Conservation (phyloP, 2,113 vertebrate genomes). For the Catharus minimus region DNA sequence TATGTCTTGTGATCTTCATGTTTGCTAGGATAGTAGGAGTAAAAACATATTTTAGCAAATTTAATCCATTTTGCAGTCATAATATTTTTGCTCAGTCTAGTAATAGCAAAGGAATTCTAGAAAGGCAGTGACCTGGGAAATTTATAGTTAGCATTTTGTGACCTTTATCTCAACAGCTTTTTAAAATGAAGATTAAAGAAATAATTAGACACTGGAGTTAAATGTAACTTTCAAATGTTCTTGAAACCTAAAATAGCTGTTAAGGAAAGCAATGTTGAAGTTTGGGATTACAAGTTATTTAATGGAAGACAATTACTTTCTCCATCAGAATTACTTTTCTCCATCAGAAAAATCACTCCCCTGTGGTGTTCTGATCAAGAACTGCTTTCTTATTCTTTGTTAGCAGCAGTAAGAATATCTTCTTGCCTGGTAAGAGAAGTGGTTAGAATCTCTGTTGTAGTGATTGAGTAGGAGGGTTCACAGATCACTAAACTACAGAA, state of each 20-base stretch:
- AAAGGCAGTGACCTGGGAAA: slow-evolving; percentile 22
- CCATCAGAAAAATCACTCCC: slow-evolving; percentile 4
- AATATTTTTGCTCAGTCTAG: background rate
- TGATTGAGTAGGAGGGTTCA: background rate
- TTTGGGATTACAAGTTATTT: slow-evolving; percentile 19
- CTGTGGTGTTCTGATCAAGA: background rate
- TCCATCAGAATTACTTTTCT: slow-evolving; percentile 1
- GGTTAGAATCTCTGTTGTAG: background rate
- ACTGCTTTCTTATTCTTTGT: background rate
- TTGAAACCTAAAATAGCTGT: slow-evolving; percentile 31
- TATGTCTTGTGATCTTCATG: background rate
- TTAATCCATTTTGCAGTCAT: background rate
- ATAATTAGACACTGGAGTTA: slow-evolving; percentile 29
- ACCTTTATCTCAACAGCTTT: slow-evolving; percentile 28
- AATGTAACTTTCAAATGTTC: slow-evolving; percentile 37
- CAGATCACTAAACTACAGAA: background rate
- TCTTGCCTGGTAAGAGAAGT: background rate
- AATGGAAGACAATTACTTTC: slow-evolving; percentile 32
- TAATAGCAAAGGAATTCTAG: background rate
- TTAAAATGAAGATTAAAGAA: slow-evolving; percentile 26
- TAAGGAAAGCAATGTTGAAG: slow-evolving; percentile 1
- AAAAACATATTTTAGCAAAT: background rate
- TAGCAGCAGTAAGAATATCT: background rate
- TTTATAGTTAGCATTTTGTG: slow-evolving; percentile 19
- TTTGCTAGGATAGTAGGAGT: background rate